Percentiles rank a stretch among this genome's conserved stretches.
phyloP scores from a whole-genome alignment of 2,888 invertebrate genomes.

The Eupithecia tripunctaria region DNA sequence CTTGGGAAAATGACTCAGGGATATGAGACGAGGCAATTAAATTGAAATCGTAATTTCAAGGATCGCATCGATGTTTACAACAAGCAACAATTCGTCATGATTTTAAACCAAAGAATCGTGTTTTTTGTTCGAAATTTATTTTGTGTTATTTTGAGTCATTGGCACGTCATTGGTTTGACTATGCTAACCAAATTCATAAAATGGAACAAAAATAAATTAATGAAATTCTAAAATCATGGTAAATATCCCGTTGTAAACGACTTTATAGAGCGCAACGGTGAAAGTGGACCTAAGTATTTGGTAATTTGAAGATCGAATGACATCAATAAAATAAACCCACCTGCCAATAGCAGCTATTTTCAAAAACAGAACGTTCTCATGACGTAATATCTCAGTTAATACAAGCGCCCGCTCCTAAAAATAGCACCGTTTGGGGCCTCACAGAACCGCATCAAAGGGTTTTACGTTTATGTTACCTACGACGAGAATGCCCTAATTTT shows the following conservation, averaged over 20 bases:
- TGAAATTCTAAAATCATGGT: too few relatives aligned
- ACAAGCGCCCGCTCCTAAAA: constrained; percentile 27
- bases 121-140: too few relatives aligned
- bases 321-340: not conserved
- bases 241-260: too few relatives aligned
- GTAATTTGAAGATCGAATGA: not conserved
- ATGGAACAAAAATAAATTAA: too few relatives aligned
- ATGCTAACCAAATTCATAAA: too few relatives aligned
- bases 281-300: not conserved
- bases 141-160: too few relatives aligned
- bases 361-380: constrained; percentile 7
- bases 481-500: constrained; percentile 33
- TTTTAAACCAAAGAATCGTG: too few relatives aligned
- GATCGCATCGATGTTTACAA: not conserved
- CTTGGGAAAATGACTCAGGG: not conserved
- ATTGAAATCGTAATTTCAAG: not conserved
- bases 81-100: not conserved
- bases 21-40: not conserved
- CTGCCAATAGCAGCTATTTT: constrained; percentile 1
- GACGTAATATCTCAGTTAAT: constrained; percentile 15
- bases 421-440: constrained; percentile 22
- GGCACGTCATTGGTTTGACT: too few relatives aligned
- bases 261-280: too few relatives aligned
- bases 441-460: constrained; percentile 35
- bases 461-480: constrained; percentile 15